Evolutionary conservation across 2,113 vertebrate genomes (phyloP), one percentile per base, ranked within the genome.

Genomic region (Fulica atra): DNA sequence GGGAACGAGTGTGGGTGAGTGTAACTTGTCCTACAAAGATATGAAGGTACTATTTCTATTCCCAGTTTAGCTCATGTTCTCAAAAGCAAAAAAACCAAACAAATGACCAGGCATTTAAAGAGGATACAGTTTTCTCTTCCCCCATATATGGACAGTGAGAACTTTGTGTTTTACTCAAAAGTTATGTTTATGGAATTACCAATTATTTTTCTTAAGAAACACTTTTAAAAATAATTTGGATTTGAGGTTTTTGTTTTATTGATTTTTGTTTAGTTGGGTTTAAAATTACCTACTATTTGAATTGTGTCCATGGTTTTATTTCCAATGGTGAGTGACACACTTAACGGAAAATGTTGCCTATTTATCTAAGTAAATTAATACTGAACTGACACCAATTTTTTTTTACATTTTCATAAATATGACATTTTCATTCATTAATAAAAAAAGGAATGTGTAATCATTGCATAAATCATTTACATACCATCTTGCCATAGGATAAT

Each of bases 1-100:
- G 9, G 16, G 10, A 81, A 56, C 8, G 38, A 59, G 5, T 0
- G 1, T 33, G 20, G 14, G 16, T 1, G 3, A 33, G 2, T 2
- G 0, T 59, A 9, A 53, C 25, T 59, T 31, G 14, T 69, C 6
- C 50, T 59, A 54, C 7, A 54, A 56, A 73, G n/a, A 74, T 11
- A 35, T 0, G 1, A 77, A 60, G 35, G 38, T 4, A n/a, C 2
- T 16, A 19, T 54, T 74, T 44, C 23, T 69, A 50, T 9, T 86
- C 23, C n/a, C 33, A 16, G 3, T 50, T 91, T n/a, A 84, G 26
- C 3, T 76, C 21, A 29, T 15, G 2, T 9, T 81, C 33, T 54
- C 51, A 25, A 79, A 87, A 38, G 2, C 40, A 74, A 31, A 50
- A 40, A 40, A 46, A 46, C n/a, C n/a, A 15, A 13, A 0, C 8